phyloP scores from a whole-genome alignment of 1,140 invertebrate genomes.

The Pygmarrhopalites habei region DNA sequence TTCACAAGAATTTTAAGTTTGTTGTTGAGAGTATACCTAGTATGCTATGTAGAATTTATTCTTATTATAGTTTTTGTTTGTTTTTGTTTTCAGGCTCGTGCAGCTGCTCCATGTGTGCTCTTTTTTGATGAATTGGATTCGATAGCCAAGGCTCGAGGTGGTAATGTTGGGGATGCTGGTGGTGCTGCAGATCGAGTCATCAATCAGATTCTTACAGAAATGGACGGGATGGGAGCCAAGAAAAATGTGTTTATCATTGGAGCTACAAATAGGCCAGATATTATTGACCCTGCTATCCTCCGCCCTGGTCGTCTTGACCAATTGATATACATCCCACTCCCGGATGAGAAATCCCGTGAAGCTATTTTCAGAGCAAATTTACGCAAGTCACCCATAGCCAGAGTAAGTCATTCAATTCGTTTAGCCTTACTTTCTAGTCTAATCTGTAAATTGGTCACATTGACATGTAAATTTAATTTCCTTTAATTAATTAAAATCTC shows the following conservation, averaged over 20 bases:
- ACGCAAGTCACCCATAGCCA: slow-evolving; percentile 91
- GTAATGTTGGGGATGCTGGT: slow-evolving; percentile 92
- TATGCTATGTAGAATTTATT: no score
- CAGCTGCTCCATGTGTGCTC: slow-evolving; percentile 97
- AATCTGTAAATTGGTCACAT: not conserved
- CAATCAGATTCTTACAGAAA: slow-evolving; percentile 99
- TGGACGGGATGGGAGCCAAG: slow-evolving; percentile 99
- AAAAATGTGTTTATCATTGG: slow-evolving; percentile 99
- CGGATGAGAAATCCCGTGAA: slow-evolving; percentile 95
- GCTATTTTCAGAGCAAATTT: slow-evolving; percentile 92
- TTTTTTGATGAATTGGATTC: slow-evolving; percentile 99
- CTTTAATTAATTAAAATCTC: no score
- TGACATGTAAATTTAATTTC: no score
- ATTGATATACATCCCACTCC: slow-evolving; percentile 91
- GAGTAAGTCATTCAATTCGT: slow-evolving; percentile 47
- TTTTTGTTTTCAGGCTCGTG: slow-evolving; percentile 64
- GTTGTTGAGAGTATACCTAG: no score
- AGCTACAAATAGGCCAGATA: slow-evolving; percentile 88
- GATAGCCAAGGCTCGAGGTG: slow-evolving; percentile 97
- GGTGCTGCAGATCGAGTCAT: slow-evolving; percentile 98
- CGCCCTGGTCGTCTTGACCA: slow-evolving; percentile 97
- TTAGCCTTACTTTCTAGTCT: not conserved
- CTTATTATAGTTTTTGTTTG: slow-evolving; percentile 14
- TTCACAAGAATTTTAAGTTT: no score
- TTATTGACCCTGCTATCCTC: slow-evolving; percentile 98